A percentile compares a stretch with the other conserved stretches of the same genome.
phyloP scores from a whole-genome alignment of 2,888 invertebrate genomes.

The Bugula neritina region DNA sequence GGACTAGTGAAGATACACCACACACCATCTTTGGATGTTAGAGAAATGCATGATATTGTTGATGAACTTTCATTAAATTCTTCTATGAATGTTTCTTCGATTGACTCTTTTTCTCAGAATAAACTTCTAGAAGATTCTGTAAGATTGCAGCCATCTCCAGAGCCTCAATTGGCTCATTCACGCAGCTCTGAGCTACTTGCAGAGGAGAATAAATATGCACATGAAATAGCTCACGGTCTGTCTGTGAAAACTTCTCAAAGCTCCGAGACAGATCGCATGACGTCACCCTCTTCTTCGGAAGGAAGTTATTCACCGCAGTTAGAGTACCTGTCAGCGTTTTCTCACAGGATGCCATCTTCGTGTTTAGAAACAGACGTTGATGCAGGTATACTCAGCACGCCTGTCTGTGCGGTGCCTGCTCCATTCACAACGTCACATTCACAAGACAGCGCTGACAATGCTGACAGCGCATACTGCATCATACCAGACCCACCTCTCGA shows the following conservation, averaged over 20 bases:
- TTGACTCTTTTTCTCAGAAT: background rate
- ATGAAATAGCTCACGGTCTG: background rate
- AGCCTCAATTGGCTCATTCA: background rate
- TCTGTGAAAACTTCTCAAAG: background rate
- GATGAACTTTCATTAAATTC: conserved; percentile 2
- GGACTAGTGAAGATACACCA: conserved; percentile 3
- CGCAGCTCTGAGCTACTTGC: background rate
- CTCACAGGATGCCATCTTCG: background rate
- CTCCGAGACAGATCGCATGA: background rate
- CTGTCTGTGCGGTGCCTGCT: background rate
- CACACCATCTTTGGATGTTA: background rate
- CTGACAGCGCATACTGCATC: background rate
- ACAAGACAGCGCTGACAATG: background rate
- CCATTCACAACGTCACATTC: background rate
- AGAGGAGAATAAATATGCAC: background rate
- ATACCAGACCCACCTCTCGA: background rate
- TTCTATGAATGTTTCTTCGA: background rate
- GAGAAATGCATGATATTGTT: conserved; percentile 18
- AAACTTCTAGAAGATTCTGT: too few relatives aligned
- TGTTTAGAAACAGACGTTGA: background rate
- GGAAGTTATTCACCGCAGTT: background rate
- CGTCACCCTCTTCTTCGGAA: background rate
- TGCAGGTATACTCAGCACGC: background rate
- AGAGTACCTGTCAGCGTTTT: background rate
- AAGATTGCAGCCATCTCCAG: background rate